These are phyloP conservation scores for Belonocnema kinseyi DNA, from an alignment of 1,140 invertebrate species.

Conservation along the genomic window DNA sequence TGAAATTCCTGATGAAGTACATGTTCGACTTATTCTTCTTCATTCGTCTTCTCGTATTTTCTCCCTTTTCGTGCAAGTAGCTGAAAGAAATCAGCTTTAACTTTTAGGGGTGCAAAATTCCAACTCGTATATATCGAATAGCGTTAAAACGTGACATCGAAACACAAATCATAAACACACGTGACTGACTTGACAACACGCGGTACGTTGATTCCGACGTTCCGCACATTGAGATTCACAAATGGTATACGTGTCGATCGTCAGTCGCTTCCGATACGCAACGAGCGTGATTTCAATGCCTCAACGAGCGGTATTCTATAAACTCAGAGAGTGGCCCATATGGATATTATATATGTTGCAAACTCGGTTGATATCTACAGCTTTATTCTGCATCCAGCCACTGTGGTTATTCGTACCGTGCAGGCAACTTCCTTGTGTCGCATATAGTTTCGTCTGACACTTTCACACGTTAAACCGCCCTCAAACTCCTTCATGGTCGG, in stretches of 20 bases:
- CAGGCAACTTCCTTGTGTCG: constrained; percentile 16
- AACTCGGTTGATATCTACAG: constrained; percentile 18
- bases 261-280: constrained; percentile 20
- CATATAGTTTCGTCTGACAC: background rate
- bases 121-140: constrained; percentile 10
- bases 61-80: too few species aligned
- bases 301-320: constrained; percentile 24
- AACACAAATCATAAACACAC: constrained; percentile 26
- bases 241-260: constrained; percentile 16
- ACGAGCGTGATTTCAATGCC: constrained; percentile 29
- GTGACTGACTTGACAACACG: constrained; percentile 17
- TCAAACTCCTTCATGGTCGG: background rate
- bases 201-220: constrained; percentile 16
- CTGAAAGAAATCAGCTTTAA: too few species aligned
- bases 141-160: constrained; percentile 8
- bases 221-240: constrained; percentile 13
- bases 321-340: constrained; percentile 4
- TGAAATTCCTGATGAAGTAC: too few species aligned
- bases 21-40: too few species aligned
- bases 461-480: background rate
- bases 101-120: background rate
- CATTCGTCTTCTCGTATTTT: too few species aligned
- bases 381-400: constrained; percentile 15
- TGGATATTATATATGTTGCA: constrained; percentile 10
- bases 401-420: constrained; percentile 19